Evolutionary conservation across 2,888 invertebrate species (phyloP).

Genomic region (Apantesis nais): DNA sequence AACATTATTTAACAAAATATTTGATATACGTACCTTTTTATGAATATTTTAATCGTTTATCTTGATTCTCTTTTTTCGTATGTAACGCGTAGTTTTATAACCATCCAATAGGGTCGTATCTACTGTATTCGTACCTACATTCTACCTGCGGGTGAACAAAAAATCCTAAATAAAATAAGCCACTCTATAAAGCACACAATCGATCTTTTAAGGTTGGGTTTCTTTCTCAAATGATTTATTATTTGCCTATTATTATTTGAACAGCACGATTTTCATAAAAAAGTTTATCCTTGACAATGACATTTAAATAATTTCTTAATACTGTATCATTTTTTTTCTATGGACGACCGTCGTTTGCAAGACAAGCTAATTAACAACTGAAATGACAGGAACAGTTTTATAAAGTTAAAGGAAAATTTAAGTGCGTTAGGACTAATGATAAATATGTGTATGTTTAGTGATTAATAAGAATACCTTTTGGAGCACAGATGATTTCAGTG

Average conservation of each 20-base stretch:
- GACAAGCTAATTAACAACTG: not conserved
- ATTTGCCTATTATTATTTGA: constrained; percentile 7
- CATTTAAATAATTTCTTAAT: not conserved
- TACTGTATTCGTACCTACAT: constrained; percentile 18
- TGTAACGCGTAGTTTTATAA: constrained; percentile 24
- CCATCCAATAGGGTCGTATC: not conserved
- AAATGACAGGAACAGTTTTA: too few species aligned
- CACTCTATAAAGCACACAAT: not conserved
- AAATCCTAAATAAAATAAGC: constrained; percentile 19
- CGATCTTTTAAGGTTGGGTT: constrained; percentile 25
- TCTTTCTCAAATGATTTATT: constrained; percentile 45
- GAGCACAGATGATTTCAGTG: too few species aligned
- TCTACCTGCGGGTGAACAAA: constrained; percentile 31
- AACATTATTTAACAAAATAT: not conserved
- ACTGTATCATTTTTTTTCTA: not conserved
- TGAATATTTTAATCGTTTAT: not conserved
- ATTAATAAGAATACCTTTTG: too few species aligned
- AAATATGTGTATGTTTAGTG: too few species aligned
- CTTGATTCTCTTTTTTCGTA: constrained; percentile 21
- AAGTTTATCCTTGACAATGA: not conserved
- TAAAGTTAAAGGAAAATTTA: too few species aligned
- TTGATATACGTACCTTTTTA: not conserved
- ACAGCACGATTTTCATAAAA: not conserved
- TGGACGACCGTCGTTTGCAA: too few species aligned
- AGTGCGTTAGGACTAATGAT: too few species aligned